phyloP scores from a whole-genome alignment of 2,888 invertebrate species.

The Pristionchus exspectatus region DNA sequence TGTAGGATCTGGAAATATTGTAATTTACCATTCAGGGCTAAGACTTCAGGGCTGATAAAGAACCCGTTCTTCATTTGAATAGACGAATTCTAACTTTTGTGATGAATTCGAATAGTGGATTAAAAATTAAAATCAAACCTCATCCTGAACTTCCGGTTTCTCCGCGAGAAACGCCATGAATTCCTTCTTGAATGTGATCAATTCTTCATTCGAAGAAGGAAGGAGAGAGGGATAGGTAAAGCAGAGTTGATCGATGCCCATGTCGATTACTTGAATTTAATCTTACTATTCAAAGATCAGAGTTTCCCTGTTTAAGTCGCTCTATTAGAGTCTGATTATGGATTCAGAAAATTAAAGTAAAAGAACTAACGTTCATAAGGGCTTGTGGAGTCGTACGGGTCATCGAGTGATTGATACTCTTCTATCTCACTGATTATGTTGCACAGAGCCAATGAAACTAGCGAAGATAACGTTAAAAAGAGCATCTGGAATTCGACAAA shows the following conservation, averaged over 20 bases:
- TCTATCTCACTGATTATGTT: not conserved
- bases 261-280: not conserved
- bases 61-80: not conserved
- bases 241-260: not conserved
- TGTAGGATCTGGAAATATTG: not conserved
- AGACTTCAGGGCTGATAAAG: not conserved
- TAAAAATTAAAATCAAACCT: not conserved
- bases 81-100: too few species aligned
- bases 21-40: not conserved
- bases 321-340: too few species aligned
- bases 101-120: not conserved
- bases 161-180: not conserved
- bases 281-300: not conserved
- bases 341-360: not conserved
- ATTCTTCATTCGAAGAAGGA: not conserved
- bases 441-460: not conserved
- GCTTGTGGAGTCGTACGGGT: not conserved
- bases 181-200: conserved; percentile 35
- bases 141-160: conserved; percentile 19
- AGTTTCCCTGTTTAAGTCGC: too few species aligned
- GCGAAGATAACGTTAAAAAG: not conserved
- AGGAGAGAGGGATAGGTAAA: not conserved
- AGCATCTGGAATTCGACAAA: not conserved
- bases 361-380: not conserved
- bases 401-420: not conserved